phyloP scores from a whole-genome alignment of 2,797 vertebrate species.

The Notolabrus celidotus region DNA sequence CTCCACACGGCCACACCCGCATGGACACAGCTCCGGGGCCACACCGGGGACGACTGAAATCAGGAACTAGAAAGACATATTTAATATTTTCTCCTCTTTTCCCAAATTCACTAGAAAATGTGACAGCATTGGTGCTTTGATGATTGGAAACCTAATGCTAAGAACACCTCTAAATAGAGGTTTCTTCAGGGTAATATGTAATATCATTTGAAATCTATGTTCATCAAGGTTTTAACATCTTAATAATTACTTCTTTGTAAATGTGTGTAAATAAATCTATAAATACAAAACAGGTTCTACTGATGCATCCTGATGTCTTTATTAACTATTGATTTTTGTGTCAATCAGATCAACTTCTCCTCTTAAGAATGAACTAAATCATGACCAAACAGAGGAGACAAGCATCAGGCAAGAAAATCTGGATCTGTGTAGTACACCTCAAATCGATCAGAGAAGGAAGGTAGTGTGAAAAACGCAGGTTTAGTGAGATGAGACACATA shows the following conservation, averaged over 20 bases:
- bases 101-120: constrained; percentile 5
- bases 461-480: constrained; percentile 60
- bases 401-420: constrained; percentile 30
- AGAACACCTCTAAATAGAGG: neutral
- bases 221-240: constrained; percentile 9
- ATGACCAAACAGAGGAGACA: constrained; percentile 44
- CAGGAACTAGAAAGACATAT: constrained; percentile 64
- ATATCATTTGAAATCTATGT: neutral
- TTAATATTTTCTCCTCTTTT: constrained; percentile 33
- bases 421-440: constrained; percentile 51
- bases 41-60: constrained; percentile 52
- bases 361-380: constrained; percentile 43
- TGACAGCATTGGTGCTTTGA: neutral
- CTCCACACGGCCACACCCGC: constrained; percentile 77
- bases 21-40: constrained; percentile 73
- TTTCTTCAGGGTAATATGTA: neutral
- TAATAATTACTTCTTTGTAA: constrained; percentile 2
- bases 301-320: constrained; percentile 47
- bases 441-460: constrained; percentile 65
- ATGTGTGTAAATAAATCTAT: constrained; percentile 22
- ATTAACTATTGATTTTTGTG: constrained; percentile 59
- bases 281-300: constrained; percentile 39
- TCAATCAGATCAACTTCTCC: constrained; percentile 43
- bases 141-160: neutral
- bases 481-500: constrained; percentile 62